Evolutionary conservation across 2,888 invertebrate genomes (phyloP).

Genomic region (Megamerina dolium): DNA sequence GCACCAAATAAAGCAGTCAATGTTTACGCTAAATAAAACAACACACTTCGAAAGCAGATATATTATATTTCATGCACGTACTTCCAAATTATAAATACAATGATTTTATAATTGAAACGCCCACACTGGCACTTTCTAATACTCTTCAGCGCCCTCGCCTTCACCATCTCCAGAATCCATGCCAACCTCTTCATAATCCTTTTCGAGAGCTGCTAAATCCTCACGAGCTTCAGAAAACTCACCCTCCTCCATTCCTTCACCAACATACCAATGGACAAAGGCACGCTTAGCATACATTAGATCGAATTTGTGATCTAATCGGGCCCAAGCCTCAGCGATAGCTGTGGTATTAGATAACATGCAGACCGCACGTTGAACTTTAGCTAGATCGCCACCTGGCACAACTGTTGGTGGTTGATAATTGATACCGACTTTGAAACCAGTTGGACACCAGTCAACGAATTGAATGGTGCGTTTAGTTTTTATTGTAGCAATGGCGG

Average conservation of each 20-base stretch:
- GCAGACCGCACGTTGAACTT: constrained; percentile 91
- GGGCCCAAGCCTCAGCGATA: constrained; percentile 94
- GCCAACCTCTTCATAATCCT: constrained; percentile 74
- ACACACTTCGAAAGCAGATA: too few relatives aligned
- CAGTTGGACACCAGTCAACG: constrained; percentile 82
- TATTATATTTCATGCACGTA: too few relatives aligned
- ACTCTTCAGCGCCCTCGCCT: constrained; percentile 66
- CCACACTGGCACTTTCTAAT: too few relatives aligned
- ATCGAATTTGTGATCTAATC: constrained; percentile 91
- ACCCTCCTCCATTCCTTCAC: constrained; percentile 82
- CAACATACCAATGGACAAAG: constrained; percentile 92
- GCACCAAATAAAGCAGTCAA: too few relatives aligned
- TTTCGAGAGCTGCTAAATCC: constrained; percentile 73
- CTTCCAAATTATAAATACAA: too few relatives aligned
- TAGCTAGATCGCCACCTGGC: constrained; percentile 86
- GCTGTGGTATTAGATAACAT: constrained; percentile 96
- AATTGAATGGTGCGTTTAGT: constrained; percentile 90
- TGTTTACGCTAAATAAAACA: too few relatives aligned
- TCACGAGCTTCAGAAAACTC: constrained; percentile 85
- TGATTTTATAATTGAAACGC: too few relatives aligned
- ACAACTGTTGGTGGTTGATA: constrained; percentile 88
- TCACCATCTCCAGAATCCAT: constrained; percentile 68
- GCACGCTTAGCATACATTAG: constrained; percentile 94
- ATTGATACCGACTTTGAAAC: constrained; percentile 78
- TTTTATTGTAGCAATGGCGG: constrained; percentile 88